Base-by-base conservation (phyloP, 1,140 invertebrate species). In the Ostrea edulis region DNA sequence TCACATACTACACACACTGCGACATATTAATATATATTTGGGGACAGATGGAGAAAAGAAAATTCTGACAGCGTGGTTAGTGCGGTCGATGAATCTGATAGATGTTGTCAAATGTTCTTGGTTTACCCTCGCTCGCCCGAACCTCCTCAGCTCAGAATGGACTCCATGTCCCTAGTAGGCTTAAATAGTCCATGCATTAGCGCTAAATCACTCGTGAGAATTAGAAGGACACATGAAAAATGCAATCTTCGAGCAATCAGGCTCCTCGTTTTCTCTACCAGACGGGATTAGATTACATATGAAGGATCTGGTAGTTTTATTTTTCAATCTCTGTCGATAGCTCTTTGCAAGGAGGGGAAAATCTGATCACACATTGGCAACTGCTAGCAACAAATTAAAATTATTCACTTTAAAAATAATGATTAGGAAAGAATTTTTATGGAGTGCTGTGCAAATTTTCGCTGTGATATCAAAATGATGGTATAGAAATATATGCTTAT, bases 161-260 rank as follows among this genome's bases (percentile, higher is more conserved):
- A 62, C 12, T 62, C 55, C 55, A 62, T 62, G 55, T 62, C 55
- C 55, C 55, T 20, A 62, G 12, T 20, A 7, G 5, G n/a, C 55
- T 20, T 62, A 62, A 62, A 62, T n/a, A 20, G 55, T n/a, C 55
- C 17, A 17, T 62, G n/a, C n/a, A 62, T 62, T 62, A n/a, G 55
- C 17, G n/a, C 55, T 62, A 62, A 62, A 62, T 62, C 55, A 62
- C 3, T 17, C 55, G 55, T 2, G n/a, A 62, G 55, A 62, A 62
- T 7, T 62, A 20, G n/a, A 62, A 8, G 55, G 55, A 62, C 55
- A 62, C 17, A 62, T 17, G 35, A 62, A 62, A 62, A 20, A 62
- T 62, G n/a, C 55, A 62, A 62, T 62, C n/a, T 62, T 62, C 55
- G n/a, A 62, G 14, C 55, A 62, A 62, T 62, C 55, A 62, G 17